Evolutionary conservation across 2,888 invertebrate genomes (phyloP).

Genomic region (Chalcosyrphus nemorum): DNA sequence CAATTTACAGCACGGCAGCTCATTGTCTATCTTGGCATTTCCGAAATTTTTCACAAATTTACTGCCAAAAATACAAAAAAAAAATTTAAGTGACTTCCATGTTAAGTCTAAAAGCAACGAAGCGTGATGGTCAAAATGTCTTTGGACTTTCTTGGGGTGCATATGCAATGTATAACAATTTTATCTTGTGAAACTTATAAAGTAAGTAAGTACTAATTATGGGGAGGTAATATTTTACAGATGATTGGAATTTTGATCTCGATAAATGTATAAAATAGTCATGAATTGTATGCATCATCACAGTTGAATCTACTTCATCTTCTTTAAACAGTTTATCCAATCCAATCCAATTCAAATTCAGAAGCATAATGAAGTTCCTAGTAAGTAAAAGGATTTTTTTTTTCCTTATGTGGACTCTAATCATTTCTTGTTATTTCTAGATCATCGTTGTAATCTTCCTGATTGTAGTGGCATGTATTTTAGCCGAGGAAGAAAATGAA

Average conservation of each 20-base stretch:
- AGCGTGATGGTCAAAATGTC: constrained; percentile 56
- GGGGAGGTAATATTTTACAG: constrained; percentile 42
- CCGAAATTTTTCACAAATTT: constrained; percentile 40
- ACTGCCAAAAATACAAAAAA: neutral
- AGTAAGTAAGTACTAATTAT: constrained; percentile 19
- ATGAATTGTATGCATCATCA: neutral
- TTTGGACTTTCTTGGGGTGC: constrained; percentile 30
- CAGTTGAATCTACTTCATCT: neutral
- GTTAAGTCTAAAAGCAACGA: constrained; percentile 29
- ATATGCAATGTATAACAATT: neutral
- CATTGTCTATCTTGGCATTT: constrained; percentile 55
- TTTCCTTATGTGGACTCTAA: too few relatives aligned
- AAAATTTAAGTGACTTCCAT: constrained; percentile 32
- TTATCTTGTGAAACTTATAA: neutral
- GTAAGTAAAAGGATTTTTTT: neutral
- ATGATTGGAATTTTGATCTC: constrained; percentile 1
- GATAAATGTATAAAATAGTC: constrained; percentile 28
- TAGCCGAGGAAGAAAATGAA: constrained; percentile 23
- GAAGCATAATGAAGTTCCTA: constrained; percentile 47
- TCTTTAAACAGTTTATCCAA: neutral
- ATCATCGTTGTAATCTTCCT: constrained; percentile 31
- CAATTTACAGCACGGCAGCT: constrained; percentile 31
- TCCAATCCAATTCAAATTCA: constrained; percentile 22
- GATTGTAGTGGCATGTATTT: constrained; percentile 9
- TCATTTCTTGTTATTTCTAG: neutral